Evolutionary conservation across 2,888 invertebrate species (phyloP).

Genomic region (Nesidiocoris tenuis): DNA sequence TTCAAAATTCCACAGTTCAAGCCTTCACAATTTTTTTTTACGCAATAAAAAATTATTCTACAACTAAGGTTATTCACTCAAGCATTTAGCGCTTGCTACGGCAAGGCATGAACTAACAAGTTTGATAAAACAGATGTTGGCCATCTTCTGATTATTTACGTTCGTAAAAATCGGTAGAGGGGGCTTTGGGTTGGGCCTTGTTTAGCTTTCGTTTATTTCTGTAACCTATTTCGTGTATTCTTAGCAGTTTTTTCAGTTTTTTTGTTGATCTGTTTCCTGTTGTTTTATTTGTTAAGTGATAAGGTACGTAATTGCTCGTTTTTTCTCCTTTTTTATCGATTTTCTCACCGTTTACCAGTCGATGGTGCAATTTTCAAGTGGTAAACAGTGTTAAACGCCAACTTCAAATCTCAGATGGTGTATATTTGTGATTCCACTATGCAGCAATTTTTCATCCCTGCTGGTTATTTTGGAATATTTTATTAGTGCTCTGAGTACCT

Average conservation of each 20-base stretch:
- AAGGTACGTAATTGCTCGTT: conserved; percentile 37
- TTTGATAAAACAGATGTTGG: not conserved
- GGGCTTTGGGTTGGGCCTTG: conserved; percentile 42
- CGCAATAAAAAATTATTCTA: too few relatives aligned
- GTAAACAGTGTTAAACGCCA: too few relatives aligned
- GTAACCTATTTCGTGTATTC: conserved; percentile 18
- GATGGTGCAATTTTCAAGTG: too few relatives aligned
- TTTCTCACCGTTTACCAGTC: not conserved
- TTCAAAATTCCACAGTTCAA: too few relatives aligned
- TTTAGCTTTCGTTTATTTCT: conserved; percentile 44
- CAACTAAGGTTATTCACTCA: too few relatives aligned
- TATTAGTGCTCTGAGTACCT: too few relatives aligned
- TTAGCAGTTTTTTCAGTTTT: conserved; percentile 21
- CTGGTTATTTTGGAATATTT: too few relatives aligned
- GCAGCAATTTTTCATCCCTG: too few relatives aligned
- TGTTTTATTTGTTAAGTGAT: conserved; percentile 25
- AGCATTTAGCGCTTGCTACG: not conserved
- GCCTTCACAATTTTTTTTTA: too few relatives aligned
- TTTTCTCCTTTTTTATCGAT: not conserved
- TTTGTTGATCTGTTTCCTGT: conserved; percentile 22
- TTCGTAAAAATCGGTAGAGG: conserved; percentile 5
- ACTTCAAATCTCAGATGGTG: too few relatives aligned
- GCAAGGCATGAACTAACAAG: not conserved
- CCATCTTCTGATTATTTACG: conserved; percentile 1
- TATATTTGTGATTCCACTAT: too few relatives aligned